Base-by-base conservation (phyloP, 1,140 invertebrate genomes). In the Sarcophaga bullata region DNA sequence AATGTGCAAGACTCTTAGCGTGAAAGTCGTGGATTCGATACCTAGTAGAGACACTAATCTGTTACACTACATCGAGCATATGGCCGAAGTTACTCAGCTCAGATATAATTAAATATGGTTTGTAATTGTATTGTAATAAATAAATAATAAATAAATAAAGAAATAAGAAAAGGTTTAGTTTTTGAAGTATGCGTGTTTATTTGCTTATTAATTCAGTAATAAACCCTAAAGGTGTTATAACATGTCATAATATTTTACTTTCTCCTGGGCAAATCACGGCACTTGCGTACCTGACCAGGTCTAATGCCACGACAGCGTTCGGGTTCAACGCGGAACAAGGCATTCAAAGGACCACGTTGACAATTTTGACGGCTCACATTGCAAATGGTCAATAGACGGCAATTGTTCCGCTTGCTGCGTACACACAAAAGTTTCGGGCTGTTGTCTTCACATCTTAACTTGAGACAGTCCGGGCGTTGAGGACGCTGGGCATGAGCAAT, bases 331-430 rank as follows among this genome's bases (percentile, higher is more conserved):
- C 9, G 10, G 0, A 6, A 10, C 19, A 78, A 50, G 8, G 15
- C 17, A 78, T 73, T 73, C 3, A n/a, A 11, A 10, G 47, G 48
- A 25, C 58, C 17, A 52, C 82, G 75, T 46, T 3, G 9, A 47
- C 82, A 82, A 48, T 82, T 82, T 13, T 19, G 48, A 10, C 76
- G 58, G 19, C 46, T 58, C 2, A 62, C 49, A 17, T 80, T 37
- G 9, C 82, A 82, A n/a, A 50, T 52, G 10, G 76, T 82, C 6
- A 82, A 17, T 7, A 82, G 15, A 7, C 62, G 76, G 47, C 82
- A 82, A 9, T 80, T 13, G n/a, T 82, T 82, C 6, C 50, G 13
- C 0, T 25, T 48, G 19, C 48, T 13, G 50, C 78, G 78, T 10
- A 49, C 68, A n/a, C 78, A 72, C 1, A 25, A 7, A 17, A 52